Conservation (phyloP, 2,797 vertebrate genomes). For the Somateria mollissima region DNA sequence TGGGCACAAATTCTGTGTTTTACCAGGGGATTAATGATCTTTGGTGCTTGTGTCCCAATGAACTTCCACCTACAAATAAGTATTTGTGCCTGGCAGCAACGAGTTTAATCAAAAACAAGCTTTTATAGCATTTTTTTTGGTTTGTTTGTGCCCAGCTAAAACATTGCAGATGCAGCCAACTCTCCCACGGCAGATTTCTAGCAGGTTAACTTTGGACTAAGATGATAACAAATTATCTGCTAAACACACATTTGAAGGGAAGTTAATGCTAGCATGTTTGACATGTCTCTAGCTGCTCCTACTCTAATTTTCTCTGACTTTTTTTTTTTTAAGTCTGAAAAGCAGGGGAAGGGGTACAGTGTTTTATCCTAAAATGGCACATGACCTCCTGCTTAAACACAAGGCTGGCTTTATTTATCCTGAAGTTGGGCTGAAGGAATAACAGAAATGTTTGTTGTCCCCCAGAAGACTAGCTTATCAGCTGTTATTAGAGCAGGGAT, state of each 20-base stretch:
- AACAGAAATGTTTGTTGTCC: conserved; percentile 36
- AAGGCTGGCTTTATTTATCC: conserved; percentile 26
- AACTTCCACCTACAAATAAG: conserved; percentile 72
- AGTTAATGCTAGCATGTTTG: not conserved
- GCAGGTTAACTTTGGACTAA: conserved; percentile 71
- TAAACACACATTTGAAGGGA: conserved; percentile 44
- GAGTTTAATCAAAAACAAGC: conserved; percentile 67
- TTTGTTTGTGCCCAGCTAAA: conserved; percentile 53
- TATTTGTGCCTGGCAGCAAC: conserved; percentile 28
- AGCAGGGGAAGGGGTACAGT: not conserved
- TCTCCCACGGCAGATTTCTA: conserved; percentile 50
- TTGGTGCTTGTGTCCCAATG: conserved; percentile 52
- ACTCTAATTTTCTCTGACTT: not conserved
- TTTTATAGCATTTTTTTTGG: not conserved
- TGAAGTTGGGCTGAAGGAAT: not conserved
- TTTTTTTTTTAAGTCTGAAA: not conserved
- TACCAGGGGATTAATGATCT: not conserved
- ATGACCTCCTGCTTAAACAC: conserved; percentile 32
- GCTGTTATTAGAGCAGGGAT: not conserved
- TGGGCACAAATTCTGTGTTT: not conserved
- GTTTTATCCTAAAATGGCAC: conserved; percentile 14
- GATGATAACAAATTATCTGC: conserved; percentile 53
- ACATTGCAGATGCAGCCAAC: conserved; percentile 27
- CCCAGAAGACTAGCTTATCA: conserved; percentile 15
- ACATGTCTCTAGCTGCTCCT: not conserved